Evolutionary conservation across 2,797 vertebrate species (phyloP), one percentile per base, ranked within the genome.

Genomic region (Cryptoprocta ferox): DNA sequence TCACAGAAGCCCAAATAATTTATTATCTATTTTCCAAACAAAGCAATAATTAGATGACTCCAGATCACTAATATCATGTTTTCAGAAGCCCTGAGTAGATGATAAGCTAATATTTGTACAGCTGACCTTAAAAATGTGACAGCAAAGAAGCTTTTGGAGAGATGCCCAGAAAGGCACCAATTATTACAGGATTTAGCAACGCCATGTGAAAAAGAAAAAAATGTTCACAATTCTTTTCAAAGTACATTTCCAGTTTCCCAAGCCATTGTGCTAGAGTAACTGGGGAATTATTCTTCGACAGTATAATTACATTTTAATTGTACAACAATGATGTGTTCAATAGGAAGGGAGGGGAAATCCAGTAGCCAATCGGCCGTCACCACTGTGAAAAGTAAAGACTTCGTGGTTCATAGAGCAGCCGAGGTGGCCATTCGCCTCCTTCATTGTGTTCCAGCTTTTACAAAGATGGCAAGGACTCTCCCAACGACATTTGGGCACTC

Each of bases 221-320:
- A 94, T 85, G 81, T 96, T 11, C 70, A 87, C 91, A 75, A 89
- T 94, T 95, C 70, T 94, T 93, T 96, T 30, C 32, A 94, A 98
- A 96, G 79, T 32, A 32, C 0, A 4, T 70, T 83, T 84, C 66
- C 63, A 18, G 80, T 85, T 97, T 76, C 42, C 65, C 32, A 96
- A 97, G 82, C 85, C 76, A 50, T 70, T 53, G 32, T 50, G 83
- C 82, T 93, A 66, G 45, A 84, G 94, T 50, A 95, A 95, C 71
- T 83, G 39, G 53, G 81, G 73, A 35, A 48, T 97, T 95, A 95
- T 63, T 97, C 73, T 96, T 89, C 96, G 98, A 98, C 75, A 89
- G 75, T 50, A 45, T 98, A 98, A 98, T 98, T 97, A 96, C 90
- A 42, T 88, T 66, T 81, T 98, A 98, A 98, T 98, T 97, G 98